phyloP scores from a whole-genome alignment of 2,888 invertebrate genomes.

The Ashinkailepas kermadecensis region DNA sequence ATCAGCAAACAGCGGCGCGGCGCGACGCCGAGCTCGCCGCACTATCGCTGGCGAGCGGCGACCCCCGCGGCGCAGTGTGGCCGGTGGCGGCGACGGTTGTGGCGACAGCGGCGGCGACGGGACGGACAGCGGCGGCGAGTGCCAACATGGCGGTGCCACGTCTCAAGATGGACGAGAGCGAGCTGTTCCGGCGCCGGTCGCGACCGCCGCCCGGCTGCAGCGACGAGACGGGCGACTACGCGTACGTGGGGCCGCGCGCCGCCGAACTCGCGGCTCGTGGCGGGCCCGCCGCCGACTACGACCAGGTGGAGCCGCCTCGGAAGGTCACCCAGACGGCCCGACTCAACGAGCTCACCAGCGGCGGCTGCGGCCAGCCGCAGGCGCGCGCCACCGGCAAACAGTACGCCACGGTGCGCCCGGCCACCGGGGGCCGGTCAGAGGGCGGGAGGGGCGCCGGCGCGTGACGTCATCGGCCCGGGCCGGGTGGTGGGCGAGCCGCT shows the following conservation, averaged over 20 bases:
- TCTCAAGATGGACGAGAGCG: background rate
- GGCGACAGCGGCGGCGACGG: background rate
- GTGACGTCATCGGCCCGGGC: too few species aligned
- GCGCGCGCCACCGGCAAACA: background rate
- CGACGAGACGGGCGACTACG: background rate
- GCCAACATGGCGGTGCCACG: background rate
- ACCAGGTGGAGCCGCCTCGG: background rate
- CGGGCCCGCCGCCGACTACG: background rate
- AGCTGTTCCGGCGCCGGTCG: slow-evolving; percentile 2
- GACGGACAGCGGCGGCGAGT: background rate
- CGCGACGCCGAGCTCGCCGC: too few species aligned
- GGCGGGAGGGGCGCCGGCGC: background rate
- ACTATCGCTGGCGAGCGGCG: background rate
- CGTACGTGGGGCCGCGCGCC: background rate
- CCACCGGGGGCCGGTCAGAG: background rate
- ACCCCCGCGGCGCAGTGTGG: background rate
- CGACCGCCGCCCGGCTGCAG: background rate
- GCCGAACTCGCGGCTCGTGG: background rate
- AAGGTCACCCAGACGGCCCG: too few species aligned
- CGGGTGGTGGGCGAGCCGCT: too few species aligned
- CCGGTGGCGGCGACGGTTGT: background rate
- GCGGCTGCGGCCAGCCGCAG: background rate
- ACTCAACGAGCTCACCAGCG: background rate
- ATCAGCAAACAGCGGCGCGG: too few species aligned
- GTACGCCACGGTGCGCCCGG: background rate